Conservation (phyloP, 2,113 vertebrate species). For the Haemorhous mexicanus region DNA sequence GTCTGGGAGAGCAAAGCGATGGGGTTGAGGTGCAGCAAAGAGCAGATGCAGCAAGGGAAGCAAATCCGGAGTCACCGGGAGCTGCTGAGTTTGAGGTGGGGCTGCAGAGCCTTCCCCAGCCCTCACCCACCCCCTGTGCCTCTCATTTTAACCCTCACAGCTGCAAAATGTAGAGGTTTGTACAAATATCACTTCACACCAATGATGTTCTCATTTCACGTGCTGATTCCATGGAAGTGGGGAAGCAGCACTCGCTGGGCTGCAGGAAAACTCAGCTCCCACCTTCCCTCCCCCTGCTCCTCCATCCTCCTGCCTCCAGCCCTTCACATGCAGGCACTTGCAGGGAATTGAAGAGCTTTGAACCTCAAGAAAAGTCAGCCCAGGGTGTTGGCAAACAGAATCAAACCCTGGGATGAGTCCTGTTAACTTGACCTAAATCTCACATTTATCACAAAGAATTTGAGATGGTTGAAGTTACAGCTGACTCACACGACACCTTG, state of each 20-base stretch:
- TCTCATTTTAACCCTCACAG: neutral
- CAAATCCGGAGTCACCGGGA: neutral
- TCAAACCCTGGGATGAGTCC: neutral
- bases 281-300: accelerated
- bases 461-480: neutral
- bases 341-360: neutral
- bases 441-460: neutral
- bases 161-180: accelerated
- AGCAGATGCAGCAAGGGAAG: neutral
- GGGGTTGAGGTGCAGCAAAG: neutral
- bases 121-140: neutral
- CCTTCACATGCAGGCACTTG: neutral
- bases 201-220: accelerated
- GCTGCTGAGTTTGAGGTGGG: neutral
- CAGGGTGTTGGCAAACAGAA: neutral
- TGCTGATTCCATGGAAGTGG: neutral
- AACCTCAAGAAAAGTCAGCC: neutral
- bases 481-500: neutral
- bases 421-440: neutral
- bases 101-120: neutral
- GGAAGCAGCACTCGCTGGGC: neutral
- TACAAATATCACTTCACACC: neutral
- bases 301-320: neutral
- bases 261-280: neutral
- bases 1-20: neutral